phyloP scores from a whole-genome alignment of 2,113 vertebrate genomes.

The Fulica atra region DNA sequence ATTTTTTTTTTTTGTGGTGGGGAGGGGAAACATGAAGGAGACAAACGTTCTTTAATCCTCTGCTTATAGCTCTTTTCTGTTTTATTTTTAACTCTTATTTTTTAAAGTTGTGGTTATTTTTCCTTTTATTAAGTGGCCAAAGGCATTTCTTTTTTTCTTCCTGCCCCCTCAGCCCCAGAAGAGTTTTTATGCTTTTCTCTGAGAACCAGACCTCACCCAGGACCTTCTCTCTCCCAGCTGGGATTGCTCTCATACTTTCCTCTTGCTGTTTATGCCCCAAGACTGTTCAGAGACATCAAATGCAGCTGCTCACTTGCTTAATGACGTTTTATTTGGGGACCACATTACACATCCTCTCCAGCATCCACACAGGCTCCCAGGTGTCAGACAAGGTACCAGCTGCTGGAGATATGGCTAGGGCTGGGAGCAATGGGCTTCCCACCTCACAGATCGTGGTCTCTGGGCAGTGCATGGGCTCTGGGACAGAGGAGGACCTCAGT shows the following conservation, averaged over 20 bases:
- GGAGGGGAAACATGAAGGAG: conserved; percentile 47
- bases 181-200: conserved; percentile 16
- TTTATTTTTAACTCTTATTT: conserved; percentile 59
- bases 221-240: not conserved
- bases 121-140: conserved; percentile 6
- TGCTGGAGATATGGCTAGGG: not conserved
- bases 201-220: conserved; percentile 23
- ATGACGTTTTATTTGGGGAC: not conserved
- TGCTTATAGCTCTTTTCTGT: conserved; percentile 6
- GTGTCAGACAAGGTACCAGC: not conserved
- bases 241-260: conserved; percentile 4
- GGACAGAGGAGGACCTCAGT: not conserved
- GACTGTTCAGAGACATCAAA: conserved; percentile 5
- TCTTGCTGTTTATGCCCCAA: conserved; percentile 12
- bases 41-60: conserved; percentile 58
- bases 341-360: not conserved
- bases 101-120: conserved; percentile 39
- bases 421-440: not conserved
- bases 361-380: not conserved
- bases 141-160: conserved; percentile 3
- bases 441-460: not conserved
- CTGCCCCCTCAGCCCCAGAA: not conserved
- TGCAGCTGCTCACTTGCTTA: not conserved
- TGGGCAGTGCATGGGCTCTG: rapidly evolving
- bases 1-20: conserved; percentile 42